Evolutionary conservation across 2,888 invertebrate species (phyloP).

Genomic region (Yponomeuta malinellus): DNA sequence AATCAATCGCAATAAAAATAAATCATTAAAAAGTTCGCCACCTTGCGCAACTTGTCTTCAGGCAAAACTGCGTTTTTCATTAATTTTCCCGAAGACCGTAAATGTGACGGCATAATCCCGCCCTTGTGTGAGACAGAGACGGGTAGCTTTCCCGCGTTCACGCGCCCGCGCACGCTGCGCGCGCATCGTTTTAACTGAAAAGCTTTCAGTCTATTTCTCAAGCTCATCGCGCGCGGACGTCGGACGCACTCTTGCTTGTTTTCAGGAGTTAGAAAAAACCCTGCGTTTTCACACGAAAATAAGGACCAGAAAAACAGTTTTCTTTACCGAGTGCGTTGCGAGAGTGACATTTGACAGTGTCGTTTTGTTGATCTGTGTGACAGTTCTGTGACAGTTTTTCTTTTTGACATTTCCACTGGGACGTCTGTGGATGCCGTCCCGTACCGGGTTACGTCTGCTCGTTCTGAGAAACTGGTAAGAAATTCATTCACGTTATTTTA

Average conservation of each 20-base stretch:
- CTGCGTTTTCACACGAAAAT: conserved; percentile 25
- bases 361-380: conserved; percentile 29
- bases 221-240: conserved; percentile 42
- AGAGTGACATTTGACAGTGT: conserved; percentile 16
- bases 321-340: not conserved
- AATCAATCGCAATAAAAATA: conserved; percentile 61
- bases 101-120: conserved; percentile 29
- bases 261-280: conserved; percentile 26
- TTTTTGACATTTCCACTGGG: conserved; percentile 22
- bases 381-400: conserved; percentile 34
- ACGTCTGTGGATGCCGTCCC: conserved; percentile 34
- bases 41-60: conserved; percentile 47
- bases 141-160: conserved; percentile 36
- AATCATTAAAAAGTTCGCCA: conserved; percentile 45
- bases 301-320: conserved; percentile 15
- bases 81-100: conserved; percentile 52
- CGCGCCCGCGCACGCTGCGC: conserved; percentile 33
- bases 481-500: conserved; percentile 60
- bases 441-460: conserved; percentile 34
- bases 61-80: conserved; percentile 38
- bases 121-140: not conserved
- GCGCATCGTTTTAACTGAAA: conserved; percentile 25
- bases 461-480: conserved; percentile 62
- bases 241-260: conserved; percentile 21
- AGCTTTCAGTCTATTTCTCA: conserved; percentile 54